These are phyloP conservation scores for Rhodophaea formosa DNA, from an alignment of 2,888 invertebrate species.

Conservation along the genomic window DNA sequence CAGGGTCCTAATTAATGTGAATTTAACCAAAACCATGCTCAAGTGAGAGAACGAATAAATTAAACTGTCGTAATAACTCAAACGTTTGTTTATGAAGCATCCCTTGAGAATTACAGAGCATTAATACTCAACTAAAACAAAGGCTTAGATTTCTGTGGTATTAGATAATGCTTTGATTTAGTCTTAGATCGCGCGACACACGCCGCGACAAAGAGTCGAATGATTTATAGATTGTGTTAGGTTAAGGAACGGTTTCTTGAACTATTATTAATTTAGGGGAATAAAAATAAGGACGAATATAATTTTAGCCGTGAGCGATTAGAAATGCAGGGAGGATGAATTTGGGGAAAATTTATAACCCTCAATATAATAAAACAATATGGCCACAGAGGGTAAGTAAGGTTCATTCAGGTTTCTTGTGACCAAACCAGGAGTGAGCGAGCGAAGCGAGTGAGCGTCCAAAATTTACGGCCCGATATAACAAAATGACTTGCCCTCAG, in stretches of 20 bases:
- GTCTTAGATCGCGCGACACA: conserved; percentile 12
- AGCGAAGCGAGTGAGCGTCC: too few relatives aligned
- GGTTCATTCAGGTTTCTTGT: too few relatives aligned
- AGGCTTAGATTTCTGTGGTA: conserved; percentile 9
- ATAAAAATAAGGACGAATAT: too few relatives aligned
- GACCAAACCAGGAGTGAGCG: too few relatives aligned
- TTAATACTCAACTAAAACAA: conserved; percentile 10
- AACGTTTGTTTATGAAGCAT: not conserved
- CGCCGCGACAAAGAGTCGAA: conserved; percentile 24
- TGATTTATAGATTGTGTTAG: conserved; percentile 27
- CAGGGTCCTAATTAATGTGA: too few relatives aligned
- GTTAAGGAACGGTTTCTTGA: conserved; percentile 18
- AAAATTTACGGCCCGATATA: too few relatives aligned
- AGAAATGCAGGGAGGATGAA: too few relatives aligned
- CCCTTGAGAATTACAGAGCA: not conserved
- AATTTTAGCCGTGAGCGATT: not conserved
- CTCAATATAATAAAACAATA: too few relatives aligned
- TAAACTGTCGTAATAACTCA: not conserved
- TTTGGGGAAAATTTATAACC: too few relatives aligned
- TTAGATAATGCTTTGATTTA: conserved; percentile 16
- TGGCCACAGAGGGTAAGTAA: too few relatives aligned
- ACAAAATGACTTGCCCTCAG: too few relatives aligned
- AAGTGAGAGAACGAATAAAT: not conserved
- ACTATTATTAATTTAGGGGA: conserved; percentile 3
- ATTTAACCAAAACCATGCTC: too few relatives aligned